Evolutionary conservation across 2,113 vertebrate genomes (phyloP).

Genomic region (Entomyzon cyanotis): DNA sequence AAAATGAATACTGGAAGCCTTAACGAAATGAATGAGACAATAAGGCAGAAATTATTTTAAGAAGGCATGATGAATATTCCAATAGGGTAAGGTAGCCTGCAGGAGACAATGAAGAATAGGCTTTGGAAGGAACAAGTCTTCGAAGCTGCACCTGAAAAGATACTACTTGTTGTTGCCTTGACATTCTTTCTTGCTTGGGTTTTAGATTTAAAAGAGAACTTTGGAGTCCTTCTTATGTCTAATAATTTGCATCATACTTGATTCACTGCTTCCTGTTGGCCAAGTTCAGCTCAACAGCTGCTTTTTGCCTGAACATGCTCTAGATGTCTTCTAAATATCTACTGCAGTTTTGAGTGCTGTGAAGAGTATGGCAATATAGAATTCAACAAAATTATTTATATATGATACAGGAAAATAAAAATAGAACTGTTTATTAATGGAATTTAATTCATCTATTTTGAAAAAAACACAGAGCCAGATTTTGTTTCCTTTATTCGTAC

Average conservation of each 20-base stretch:
- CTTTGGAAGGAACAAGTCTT: background rate
- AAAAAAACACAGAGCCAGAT: background rate
- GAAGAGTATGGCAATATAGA: background rate
- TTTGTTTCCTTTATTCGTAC: background rate
- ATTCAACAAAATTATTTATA: background rate
- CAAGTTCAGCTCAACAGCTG: background rate
- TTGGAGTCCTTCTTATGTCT: background rate
- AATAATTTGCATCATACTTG: background rate
- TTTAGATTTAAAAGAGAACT: background rate
- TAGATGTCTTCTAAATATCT: background rate
- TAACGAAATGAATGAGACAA: background rate
- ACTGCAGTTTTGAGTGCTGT: background rate
- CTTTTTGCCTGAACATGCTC: background rate
- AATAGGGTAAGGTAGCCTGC: background rate
- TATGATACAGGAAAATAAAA: background rate
- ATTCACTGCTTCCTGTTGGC: background rate
- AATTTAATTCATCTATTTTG: background rate
- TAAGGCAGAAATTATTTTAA: background rate
- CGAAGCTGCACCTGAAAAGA: background rate
- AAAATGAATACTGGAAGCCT: background rate
- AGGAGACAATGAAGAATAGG: background rate
- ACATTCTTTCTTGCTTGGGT: background rate
- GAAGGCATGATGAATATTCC: background rate
- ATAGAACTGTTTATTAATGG: background rate
- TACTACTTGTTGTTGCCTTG: background rate